These are phyloP conservation scores for Philopotamus ludificatus DNA, from an alignment of 1,140 invertebrate genomes.

Conservation along the genomic window DNA sequence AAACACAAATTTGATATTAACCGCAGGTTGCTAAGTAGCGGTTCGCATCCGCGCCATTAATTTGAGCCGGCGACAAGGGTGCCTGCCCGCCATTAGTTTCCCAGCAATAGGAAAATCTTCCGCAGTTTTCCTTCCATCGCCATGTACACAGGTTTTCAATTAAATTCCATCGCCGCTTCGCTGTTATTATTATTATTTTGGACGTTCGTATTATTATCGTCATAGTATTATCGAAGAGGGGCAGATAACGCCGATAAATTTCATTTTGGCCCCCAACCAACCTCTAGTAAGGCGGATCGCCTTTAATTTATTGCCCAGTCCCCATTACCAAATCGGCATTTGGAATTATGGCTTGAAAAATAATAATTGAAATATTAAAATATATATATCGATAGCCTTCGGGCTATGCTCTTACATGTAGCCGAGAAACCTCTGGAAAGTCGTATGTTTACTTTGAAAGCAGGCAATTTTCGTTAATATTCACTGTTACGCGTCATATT, in stretches of 20 bases:
- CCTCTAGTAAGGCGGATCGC: slow-evolving; percentile 19
- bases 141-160: slow-evolving; percentile 38
- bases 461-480: too few species aligned
- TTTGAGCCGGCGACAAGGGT: slow-evolving; percentile 5
- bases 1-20: slow-evolving; percentile 21
- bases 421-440: too few species aligned
- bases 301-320: slow-evolving; percentile 25
- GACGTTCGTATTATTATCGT: slow-evolving; percentile 12
- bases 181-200: slow-evolving; percentile 6
- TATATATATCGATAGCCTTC: neutral
- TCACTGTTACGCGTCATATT: too few species aligned
- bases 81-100: slow-evolving; percentile 15
- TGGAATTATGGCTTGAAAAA: slow-evolving; percentile 17
- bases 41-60: slow-evolving; percentile 15
- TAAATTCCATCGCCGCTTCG: slow-evolving; percentile 26
- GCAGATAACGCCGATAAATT: slow-evolving; percentile 40
- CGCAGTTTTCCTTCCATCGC: slow-evolving; percentile 8
- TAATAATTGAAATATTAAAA: neutral
- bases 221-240: neutral
- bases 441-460: too few species aligned
- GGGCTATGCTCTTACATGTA: neutral
- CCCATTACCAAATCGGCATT: slow-evolving; percentile 11
- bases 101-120: slow-evolving; percentile 27
- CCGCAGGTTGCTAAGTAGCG: slow-evolving; percentile 8
- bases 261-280: slow-evolving; percentile 23